A percentile compares a stretch with the other conserved stretches of the same genome.
Evolutionary conservation across 2,113 vertebrate genomes (phyloP).

Genomic region (Cheirogaleus medius): DNA sequence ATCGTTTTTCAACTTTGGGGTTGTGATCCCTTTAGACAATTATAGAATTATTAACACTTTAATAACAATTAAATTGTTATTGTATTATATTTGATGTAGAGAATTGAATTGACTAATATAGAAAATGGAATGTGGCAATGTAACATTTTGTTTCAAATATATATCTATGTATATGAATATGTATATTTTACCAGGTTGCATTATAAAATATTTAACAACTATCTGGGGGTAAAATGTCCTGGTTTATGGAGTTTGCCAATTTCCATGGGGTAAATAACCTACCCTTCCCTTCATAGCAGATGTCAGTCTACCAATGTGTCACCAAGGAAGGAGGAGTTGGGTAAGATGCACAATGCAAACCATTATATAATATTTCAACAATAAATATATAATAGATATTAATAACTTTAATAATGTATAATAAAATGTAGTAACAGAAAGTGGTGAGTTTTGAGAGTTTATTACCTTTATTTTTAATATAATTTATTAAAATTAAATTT

Average conservation of each 20-base stretch:
- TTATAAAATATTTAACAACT: neutral
- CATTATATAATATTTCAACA: neutral
- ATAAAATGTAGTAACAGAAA: neutral
- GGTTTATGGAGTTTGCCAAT: neutral
- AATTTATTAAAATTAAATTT: neutral
- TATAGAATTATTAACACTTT: neutral
- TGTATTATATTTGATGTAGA: neutral
- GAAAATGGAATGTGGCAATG: neutral
- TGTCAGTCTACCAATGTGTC: neutral
- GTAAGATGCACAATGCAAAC: neutral
- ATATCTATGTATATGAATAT: neutral
- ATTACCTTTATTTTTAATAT: neutral
- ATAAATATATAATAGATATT: neutral
- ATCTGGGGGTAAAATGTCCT: neutral
- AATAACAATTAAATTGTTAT: neutral
- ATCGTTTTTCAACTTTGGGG: neutral
- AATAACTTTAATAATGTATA: neutral
- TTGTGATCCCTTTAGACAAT: slow-evolving; percentile 4
- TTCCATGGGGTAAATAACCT: neutral
- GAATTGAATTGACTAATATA: neutral
- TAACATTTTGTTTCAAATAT: neutral
- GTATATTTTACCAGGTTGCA: neutral
- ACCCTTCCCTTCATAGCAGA: neutral
- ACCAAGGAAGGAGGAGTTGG: neutral
- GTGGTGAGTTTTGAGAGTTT: neutral